Base-by-base conservation (phyloP, 2,797 vertebrate genomes). In the Apodemus agrarius region DNA sequence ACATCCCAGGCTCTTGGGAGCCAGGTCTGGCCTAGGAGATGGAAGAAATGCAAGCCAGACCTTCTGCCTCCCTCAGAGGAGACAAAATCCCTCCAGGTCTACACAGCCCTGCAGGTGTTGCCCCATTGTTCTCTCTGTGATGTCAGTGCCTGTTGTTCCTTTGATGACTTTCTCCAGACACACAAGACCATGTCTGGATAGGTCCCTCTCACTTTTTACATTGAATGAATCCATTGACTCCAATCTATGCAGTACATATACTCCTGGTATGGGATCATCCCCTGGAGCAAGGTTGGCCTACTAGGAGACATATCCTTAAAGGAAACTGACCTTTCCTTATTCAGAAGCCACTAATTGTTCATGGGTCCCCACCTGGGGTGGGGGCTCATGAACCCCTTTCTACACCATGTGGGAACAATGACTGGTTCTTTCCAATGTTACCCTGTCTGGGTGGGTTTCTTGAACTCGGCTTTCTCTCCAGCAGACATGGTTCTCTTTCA, bases 391-490 rank as follows among this genome's bases (percentile, higher is more conserved):
- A 61, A 29, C 13, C 1, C 1, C 80, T 82, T 40, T 14, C 80
- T 24, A 81, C 13, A 7, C 22, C 21, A 61, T 29, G 57, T 24
- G 2, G 40, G n/a, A 52, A 52, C 10, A 14, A 61, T 61, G 57
- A 43, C 9, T 2, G 22, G n/a, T n/a, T 61, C 22, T 29, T 72
- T 90, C 59, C 54, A 87, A 19, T 1, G 16, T 34, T 17, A 43
- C 12, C 7, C 29, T 91, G 13, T 96, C n/a, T 59, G 34, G 61
- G 75, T 10, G 63, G 59, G 16, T 61, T 86, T 93, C 57, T 86
- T 81, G 49, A 94, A 75, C 4, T 52, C 40, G 43, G 85, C 43
- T 54, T 90, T 87, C 69, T 94, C 31, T 79, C 54, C 29, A 31
- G 72, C n/a, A 76, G 46, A 90, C 89, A 24, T 57, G 19, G 11